Evolutionary conservation across 2,888 invertebrate species (phyloP).

Genomic region (Cetonia aurata): DNA sequence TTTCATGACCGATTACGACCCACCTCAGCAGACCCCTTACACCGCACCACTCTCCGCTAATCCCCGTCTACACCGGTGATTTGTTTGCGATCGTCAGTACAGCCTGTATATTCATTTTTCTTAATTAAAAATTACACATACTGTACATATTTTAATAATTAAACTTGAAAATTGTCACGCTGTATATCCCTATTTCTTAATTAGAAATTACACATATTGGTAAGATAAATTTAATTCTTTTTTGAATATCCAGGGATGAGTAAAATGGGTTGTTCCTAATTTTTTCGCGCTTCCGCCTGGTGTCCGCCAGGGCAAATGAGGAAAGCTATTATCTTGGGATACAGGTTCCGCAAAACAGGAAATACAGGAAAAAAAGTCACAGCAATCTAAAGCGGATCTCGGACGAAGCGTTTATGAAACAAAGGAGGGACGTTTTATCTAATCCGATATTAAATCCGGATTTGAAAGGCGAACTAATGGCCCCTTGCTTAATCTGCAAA

Average conservation of each 20-base stretch:
- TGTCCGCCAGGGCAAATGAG: background rate
- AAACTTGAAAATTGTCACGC: too few species aligned
- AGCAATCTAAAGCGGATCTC: slow-evolving; percentile 25
- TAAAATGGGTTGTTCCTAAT: too few species aligned
- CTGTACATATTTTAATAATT: too few species aligned
- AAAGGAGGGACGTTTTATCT: slow-evolving; percentile 53
- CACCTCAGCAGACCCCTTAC: too few species aligned
- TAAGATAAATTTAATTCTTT: background rate
- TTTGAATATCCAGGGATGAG: background rate
- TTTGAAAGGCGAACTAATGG: slow-evolving; percentile 57
- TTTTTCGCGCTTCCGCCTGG: background rate
- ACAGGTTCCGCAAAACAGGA: slow-evolving; percentile 21
- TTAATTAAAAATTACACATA: too few species aligned
- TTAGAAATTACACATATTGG: too few species aligned
- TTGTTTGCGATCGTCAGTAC: too few species aligned
- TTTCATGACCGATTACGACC: too few species aligned
- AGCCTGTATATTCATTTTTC: too few species aligned
- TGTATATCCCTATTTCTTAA: too few species aligned
- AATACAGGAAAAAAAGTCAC: slow-evolving; percentile 20
- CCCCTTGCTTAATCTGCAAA: slow-evolving; percentile 56
- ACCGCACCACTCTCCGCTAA: too few species aligned
- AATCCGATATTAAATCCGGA: slow-evolving; percentile 56
- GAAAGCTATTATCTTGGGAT: slow-evolving; percentile 18
- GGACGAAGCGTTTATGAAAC: slow-evolving; percentile 49
- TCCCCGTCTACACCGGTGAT: too few species aligned